phyloP scores from a whole-genome alignment of 2,797 vertebrate genomes.

The Lacerta viridis region DNA sequence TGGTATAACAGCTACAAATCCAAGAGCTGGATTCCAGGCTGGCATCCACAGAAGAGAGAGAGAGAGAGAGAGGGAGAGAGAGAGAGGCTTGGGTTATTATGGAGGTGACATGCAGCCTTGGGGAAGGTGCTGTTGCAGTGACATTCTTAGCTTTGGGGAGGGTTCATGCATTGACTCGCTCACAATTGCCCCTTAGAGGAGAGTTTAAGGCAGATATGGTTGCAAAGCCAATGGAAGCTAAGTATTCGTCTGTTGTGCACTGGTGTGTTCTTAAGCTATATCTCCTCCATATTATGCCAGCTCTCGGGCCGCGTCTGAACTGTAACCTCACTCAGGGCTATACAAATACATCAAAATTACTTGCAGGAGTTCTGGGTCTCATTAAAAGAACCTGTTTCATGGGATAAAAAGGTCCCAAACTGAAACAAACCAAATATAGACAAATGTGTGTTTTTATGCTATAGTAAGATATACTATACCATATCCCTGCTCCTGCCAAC shows the following conservation, averaged over 20 bases:
- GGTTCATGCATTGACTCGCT: background rate
- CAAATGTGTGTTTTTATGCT: background rate
- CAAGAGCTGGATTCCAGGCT: background rate
- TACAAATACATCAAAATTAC: conserved; percentile 7
- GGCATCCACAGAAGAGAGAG: background rate
- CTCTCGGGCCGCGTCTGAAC: conserved; percentile 8
- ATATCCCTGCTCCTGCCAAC: too few species aligned
- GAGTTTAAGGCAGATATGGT: conserved; percentile 3
- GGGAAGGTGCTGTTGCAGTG: background rate
- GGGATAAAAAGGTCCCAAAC: background rate
- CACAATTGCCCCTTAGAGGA: background rate
- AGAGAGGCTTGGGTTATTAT: conserved; percentile 1
- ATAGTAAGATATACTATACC: background rate
- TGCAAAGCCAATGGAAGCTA: conserved; percentile 2
- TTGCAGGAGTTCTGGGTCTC: background rate
- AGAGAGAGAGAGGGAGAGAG: background rate
- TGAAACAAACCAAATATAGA: background rate
- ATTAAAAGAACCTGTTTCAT: conserved; percentile 10
- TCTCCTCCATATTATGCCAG: conserved; percentile 22
- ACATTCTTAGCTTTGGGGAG: background rate
- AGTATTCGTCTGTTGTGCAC: conserved; percentile 12
- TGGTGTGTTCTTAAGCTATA: background rate
- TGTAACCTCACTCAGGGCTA: background rate
- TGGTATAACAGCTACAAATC: background rate
- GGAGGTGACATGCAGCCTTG: conserved; percentile 17